A percentile compares a stretch with the other conserved stretches of the same genome.
These are phyloP conservation scores for Ganaspis sp. DNA, from an alignment of 1,140 invertebrate species.

Conservation along the genomic window DNA sequence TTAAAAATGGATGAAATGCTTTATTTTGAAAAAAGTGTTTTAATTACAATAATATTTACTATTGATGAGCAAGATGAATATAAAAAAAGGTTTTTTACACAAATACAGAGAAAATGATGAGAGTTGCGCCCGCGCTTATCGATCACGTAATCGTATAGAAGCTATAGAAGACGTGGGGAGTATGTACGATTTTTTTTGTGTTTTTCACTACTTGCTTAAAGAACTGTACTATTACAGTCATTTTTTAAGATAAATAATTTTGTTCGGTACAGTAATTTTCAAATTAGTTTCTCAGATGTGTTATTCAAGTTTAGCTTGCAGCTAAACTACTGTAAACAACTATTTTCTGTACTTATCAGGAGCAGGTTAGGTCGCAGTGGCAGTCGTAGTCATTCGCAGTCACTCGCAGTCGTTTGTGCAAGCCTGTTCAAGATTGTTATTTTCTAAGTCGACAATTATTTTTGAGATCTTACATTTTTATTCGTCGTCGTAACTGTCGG, in stretches of 20 bases:
- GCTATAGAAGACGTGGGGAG: neutral
- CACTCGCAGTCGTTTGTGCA: neutral
- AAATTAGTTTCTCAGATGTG: too few species aligned
- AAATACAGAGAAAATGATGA: too few species aligned
- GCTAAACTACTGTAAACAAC: neutral
- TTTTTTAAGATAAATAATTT: too few species aligned
- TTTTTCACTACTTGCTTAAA: neutral
- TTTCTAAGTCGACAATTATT: neutral
- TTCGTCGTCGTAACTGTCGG: too few species aligned
- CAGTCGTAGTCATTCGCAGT: neutral
- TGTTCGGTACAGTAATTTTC: too few species aligned
- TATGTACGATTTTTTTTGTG: neutral
- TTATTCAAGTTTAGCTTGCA: neutral
- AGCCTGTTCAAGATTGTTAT: neutral
- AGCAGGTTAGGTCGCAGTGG: neutral
- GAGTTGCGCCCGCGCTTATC: neutral
- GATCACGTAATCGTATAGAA: neutral
- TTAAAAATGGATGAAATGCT: too few species aligned
- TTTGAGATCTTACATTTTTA: neutral
- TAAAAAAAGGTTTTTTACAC: neutral
- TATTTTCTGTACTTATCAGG: neutral
- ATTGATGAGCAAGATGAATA: too few species aligned
- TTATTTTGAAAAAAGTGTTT: too few species aligned
- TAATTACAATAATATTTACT: too few species aligned
- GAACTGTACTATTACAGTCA: too few species aligned